Conservation (phyloP, 1,140 invertebrate genomes). For the Littorina saxatilis region DNA sequence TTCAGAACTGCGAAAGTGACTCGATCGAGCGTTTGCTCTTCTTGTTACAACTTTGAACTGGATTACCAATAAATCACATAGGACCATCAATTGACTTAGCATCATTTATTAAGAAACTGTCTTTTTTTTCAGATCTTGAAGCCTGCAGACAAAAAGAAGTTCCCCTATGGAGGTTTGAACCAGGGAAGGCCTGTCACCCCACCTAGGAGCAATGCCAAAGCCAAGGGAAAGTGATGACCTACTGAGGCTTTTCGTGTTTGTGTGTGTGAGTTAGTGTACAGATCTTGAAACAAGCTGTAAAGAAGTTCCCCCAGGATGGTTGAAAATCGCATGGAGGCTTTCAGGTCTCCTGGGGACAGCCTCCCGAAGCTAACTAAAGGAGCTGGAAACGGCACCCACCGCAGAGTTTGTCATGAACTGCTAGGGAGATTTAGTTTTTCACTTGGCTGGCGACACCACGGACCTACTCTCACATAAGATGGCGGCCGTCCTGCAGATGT, state of each 20-base stretch:
- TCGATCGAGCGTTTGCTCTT: too few species aligned
- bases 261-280: neutral
- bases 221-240: constrained; percentile 60
- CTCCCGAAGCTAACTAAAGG: too few species aligned
- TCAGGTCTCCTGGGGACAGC: too few species aligned
- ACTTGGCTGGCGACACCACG: constrained; percentile 4
- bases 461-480: neutral
- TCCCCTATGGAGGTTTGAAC: constrained; percentile 89
- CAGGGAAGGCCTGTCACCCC: constrained; percentile 80
- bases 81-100: too few species aligned
- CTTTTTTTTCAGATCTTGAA: constrained; percentile 90
- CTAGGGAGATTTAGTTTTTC: constrained; percentile 3
- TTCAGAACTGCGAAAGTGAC: too few species aligned
- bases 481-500: constrained; percentile 30
- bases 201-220: constrained; percentile 82
- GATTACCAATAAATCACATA: too few species aligned
- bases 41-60: too few species aligned
- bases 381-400: neutral
- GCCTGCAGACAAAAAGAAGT: constrained; percentile 99
- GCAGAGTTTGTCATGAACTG: constrained; percentile 2
- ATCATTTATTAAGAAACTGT: too few species aligned
- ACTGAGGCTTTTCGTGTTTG: neutral
- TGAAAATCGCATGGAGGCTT: too few species aligned
- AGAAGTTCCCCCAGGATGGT: too few species aligned
- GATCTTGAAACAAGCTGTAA: too few species aligned